Evolutionary conservation across 2,113 vertebrate species (phyloP), one percentile per base, ranked within the genome.

Genomic region (Myocastor coypus): DNA sequence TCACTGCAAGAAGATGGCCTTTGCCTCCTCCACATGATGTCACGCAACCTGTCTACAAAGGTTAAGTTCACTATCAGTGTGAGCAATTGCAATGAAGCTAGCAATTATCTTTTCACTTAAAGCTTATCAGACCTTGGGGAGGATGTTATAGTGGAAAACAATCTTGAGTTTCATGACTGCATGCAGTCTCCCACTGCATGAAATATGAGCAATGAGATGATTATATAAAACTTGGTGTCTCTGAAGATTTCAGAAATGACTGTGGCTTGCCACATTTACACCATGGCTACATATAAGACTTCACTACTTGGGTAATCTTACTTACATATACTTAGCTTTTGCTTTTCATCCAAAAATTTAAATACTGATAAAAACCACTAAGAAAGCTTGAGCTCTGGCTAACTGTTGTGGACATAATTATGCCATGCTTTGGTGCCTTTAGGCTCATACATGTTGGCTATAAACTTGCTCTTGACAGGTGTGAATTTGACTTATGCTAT

Each of bases 11-110:
- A 95, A 82, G 68, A 64, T 69, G 40, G 5, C 64, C 80, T 34
- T 78, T 59, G 16, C 26, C n/a, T 91, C 59, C 78, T 92, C 46
- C n/a, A 14, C 13, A 20, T 83, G 61, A 91, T 93, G 55, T 26
- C 55, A 61, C 34, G 8, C 5, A 50, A 17, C 28, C 16, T 30
- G 19, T n/a, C 52, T 91, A 85, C 19, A 64, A 68, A 92, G 86
- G 78, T 88, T 73, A 93, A 92, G 85, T 92, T 93, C 68, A 66
- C 61, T 87, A 66, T 46, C 22, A 64, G 3, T 46, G 24, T 89
- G 46, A 97, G 81, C 55, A 88, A 96, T 19, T 55, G 34, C 46
- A 89, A 1, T 89, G 57, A 96, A 83, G 11, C 91, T 68, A 80
- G 26, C 52, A 30, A 75, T 83, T 80, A 75, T 8, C 66, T 28